Base-by-base conservation (phyloP, 1,140 invertebrate species). In the Atta colombica region DNA sequence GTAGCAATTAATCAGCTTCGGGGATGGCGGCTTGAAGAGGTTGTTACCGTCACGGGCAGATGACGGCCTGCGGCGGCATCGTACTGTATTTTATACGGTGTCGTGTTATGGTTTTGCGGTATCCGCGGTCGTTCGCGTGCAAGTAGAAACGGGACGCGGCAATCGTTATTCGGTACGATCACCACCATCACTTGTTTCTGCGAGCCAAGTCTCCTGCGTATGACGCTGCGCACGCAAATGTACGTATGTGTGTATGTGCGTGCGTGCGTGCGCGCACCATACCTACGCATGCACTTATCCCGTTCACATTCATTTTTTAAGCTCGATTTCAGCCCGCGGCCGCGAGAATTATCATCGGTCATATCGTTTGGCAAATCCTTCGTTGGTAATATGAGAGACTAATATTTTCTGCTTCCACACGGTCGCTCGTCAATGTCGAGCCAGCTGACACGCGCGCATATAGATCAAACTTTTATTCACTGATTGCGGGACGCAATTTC, bases 1-100 rank as follows among this genome's bases (percentile, higher is more conserved):
- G 92, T 84, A 88, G 88, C 92, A 90, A 94, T 94, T 94, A 94
- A 94, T 94, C 93, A 93, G 93, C 87, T 91, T 92, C 90, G 89
- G 90, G 72, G 82, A 68, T 87, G 90, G 78, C 71, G 69, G 68
- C 39, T 87, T 77, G 91, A 91, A 93, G 92, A 93, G 92, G 92
- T 88, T 92, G 93, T 93, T 91, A 85, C 87, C 88, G 93, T 94
- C 93, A 92, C 77, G 74, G 87, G 88, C 93, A 93, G 88, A 91
- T 92, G 93, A 94, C 92, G 91, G 84, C 88, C 89, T 89, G 92
- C 78, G 92, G 92, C 91, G 92, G 93, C 91, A 93, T 90, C 87
- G 85, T 92, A 90, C 88, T 91, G 92, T 92, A 93, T 93, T 94
- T 93, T 94, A 93, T 94, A 93, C 88, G 92, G 93, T 92, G 90